Percentiles rank a stretch among this genome's conserved stretches.
phyloP scores from a whole-genome alignment of 2,113 vertebrate species.

The Serinus canaria region DNA sequence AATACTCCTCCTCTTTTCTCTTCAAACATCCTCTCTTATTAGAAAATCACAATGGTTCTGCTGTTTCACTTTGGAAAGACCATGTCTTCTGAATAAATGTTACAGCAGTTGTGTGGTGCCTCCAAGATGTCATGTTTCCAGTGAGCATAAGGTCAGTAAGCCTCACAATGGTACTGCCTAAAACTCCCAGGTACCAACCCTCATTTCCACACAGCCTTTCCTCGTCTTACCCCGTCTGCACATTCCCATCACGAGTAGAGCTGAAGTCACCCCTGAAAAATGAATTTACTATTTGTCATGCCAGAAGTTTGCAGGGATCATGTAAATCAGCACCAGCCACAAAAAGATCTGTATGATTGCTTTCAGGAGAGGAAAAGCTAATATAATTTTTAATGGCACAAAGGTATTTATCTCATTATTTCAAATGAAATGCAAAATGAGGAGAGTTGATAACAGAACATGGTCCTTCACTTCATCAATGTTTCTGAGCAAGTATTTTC shows the following conservation, averaged over 20 bases:
- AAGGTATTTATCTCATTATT: neutral
- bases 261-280: neutral
- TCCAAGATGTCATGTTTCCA: neutral
- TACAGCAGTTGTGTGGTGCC: neutral
- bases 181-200: neutral
- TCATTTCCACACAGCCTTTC: neutral
- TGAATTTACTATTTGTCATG: neutral
- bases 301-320: neutral
- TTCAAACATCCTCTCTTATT: neutral
- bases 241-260: neutral
- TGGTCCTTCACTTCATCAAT: neutral
- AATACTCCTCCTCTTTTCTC: neutral
- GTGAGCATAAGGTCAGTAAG: neutral
- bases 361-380: neutral
- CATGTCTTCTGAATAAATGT: neutral
- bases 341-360: neutral
- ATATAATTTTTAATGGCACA: neutral
- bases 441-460: neutral
- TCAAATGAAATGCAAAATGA: neutral
- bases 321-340: rapidly evolving
- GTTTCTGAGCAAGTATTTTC: neutral
- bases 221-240: neutral
- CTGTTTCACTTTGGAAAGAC: neutral
- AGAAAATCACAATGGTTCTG: neutral
- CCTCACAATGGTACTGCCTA: neutral